Evolutionary conservation across 2,113 vertebrate genomes (phyloP).

Genomic region (Cyprinodon brontotheroides): DNA sequence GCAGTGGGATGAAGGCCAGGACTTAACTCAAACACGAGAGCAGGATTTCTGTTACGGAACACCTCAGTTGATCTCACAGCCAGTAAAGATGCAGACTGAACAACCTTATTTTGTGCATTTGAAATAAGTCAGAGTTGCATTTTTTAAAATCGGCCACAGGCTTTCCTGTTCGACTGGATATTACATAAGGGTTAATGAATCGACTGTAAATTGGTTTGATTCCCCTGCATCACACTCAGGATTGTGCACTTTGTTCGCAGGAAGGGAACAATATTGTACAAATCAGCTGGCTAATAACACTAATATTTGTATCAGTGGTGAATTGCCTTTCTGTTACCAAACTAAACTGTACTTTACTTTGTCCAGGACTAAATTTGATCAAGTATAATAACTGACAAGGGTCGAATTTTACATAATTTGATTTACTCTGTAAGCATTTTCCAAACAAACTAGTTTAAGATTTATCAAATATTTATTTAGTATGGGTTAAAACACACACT

Average conservation of each 20-base stretch:
- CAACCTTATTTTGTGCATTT: neutral
- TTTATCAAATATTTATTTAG: neutral
- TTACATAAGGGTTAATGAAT: neutral
- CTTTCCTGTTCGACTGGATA: neutral
- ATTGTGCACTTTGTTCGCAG: neutral
- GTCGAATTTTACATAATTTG: no score
- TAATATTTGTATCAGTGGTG: neutral
- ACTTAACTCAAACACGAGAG: conserved; percentile 44
- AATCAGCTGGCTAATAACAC: neutral
- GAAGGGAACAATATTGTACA: no score
- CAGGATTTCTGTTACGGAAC: conserved; percentile 47
- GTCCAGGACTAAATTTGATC: no score
- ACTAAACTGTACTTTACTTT: no score
- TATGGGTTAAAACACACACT: no score
- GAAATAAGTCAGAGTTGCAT: neutral
- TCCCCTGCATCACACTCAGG: neutral
- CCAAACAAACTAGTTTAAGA: no score
- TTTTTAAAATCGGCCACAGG: neutral
- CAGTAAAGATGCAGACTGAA: neutral
- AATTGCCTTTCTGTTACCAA: neutral
- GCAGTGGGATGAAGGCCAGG: conserved; percentile 32
- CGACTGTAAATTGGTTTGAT: neutral
- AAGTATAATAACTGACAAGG: no score
- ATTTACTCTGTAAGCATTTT: no score
- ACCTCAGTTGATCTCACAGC: neutral